Base-by-base conservation (phyloP, 1,140 invertebrate species). In the Diprion similis region DNA sequence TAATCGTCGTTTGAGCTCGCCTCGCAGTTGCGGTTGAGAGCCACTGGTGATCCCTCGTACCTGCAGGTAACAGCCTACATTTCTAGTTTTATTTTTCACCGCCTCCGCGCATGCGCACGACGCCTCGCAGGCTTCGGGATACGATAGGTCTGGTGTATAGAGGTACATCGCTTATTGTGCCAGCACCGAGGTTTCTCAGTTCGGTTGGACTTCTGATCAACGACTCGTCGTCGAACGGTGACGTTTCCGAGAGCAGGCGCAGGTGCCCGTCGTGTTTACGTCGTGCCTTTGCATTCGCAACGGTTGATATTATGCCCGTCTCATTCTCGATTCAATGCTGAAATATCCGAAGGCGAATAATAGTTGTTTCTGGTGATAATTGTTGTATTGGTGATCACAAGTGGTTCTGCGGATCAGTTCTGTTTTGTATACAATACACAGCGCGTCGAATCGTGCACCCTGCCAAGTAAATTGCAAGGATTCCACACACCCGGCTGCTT, bases 51-150 rank as follows among this genome's bases (percentile, higher is more conserved):
- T 59, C 51, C 7, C 51, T 17, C 51, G 51, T 59, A 59, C 51
- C 51, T 59, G 51, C 51, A 59, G 51, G 51, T 59, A 59, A 59
- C 51, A 59, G 51, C 51, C 51, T 59, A 59, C 51, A 59, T 59
- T 59, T 59, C 51, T 59, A 13, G 51, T 59, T 59, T 59, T 59
- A 59, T 59, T 15, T 59, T 15, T 59, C 9, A 13, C n/a, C 51
- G 9, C 6, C 11, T 15, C 51, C 9, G 51, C 51, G 51, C 51
- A 59, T 59, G 51, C 51, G 51, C 51, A 4, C 4, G 24, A 37
- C 2, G 24, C 2, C 24, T 37, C 24, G 24, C 24, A 2, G 6
- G 24, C 24, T n/a, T n/a, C n/a, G n/a, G n/a, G 6, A 37, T 37
- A 6, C 24, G 0, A 3, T 6, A 6, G 2, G 24, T 37, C 2